These are phyloP conservation scores for Temnothorax nylanderi DNA, from an alignment of 1,140 invertebrate genomes.

Conservation along the genomic window DNA sequence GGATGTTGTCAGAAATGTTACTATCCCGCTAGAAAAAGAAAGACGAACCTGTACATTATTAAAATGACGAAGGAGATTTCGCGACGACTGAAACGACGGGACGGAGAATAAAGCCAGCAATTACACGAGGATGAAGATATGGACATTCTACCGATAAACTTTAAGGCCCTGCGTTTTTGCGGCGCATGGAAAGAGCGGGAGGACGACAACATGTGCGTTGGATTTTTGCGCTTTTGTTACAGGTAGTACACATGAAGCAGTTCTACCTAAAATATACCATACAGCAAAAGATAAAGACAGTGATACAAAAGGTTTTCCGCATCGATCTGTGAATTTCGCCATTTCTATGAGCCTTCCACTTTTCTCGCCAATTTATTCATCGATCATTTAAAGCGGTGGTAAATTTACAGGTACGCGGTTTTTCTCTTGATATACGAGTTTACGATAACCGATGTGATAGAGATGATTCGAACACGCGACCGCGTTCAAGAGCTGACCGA, in stretches of 20 bases:
- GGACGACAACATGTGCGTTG: background rate
- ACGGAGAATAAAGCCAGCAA: background rate
- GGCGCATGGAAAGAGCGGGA: conserved; percentile 19
- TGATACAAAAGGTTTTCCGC: background rate
- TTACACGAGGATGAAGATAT: background rate
- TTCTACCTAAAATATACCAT: background rate
- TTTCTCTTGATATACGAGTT: conserved; percentile 31
- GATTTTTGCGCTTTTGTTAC: background rate
- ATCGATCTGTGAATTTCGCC: background rate
- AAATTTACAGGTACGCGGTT: conserved; percentile 3
- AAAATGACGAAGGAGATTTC: background rate
- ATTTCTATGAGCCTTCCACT: background rate
- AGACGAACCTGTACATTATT: background rate
- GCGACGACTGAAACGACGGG: background rate
- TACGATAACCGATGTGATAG: conserved; percentile 25
- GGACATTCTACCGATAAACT: conserved; percentile 42
- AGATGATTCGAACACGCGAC: background rate
- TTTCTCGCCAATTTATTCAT: background rate
- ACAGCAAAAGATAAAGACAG: background rate
- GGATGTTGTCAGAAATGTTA: background rate
- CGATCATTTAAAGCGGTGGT: background rate
- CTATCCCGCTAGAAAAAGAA: background rate
- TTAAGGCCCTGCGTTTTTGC: conserved; percentile 34
- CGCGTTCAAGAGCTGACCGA: conserved; percentile 21
- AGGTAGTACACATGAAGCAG: background rate